phyloP scores from a whole-genome alignment of 2,797 vertebrate species.

The Eremophila alpestris region DNA sequence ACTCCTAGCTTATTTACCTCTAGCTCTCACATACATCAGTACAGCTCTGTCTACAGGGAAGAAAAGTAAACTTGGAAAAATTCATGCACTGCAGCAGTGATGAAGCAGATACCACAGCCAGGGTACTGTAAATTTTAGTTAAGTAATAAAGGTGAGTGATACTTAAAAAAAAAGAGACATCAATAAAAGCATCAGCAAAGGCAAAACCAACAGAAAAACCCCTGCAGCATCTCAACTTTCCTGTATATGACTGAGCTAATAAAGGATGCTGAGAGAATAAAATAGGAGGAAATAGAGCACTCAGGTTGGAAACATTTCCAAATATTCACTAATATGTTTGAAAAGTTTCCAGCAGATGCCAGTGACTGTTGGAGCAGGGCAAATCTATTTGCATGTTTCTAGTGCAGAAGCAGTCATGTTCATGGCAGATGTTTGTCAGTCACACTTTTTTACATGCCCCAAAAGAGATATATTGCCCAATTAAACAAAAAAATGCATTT shows the following conservation, averaged over 20 bases:
- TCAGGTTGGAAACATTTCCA: background rate
- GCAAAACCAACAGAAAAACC: background rate
- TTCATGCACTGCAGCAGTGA: background rate
- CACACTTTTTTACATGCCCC: constrained; percentile 14
- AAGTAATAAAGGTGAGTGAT: background rate
- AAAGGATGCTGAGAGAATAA: background rate
- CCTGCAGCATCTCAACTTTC: background rate
- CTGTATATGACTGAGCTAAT: background rate
- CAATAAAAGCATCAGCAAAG: background rate
- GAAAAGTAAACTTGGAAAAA: background rate
- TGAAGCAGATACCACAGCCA: background rate
- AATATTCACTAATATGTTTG: background rate
- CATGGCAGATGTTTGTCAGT: constrained; percentile 17
- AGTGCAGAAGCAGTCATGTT: background rate
- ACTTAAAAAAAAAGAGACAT: background rate
- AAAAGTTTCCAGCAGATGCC: background rate
- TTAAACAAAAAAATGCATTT: background rate
- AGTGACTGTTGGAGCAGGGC: background rate
- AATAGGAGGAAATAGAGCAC: background rate
- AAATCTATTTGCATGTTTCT: background rate
- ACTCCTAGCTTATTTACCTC: background rate
- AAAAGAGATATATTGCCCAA: constrained; percentile 26
- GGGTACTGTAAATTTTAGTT: background rate
- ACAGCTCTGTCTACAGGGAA: background rate
- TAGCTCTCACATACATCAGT: background rate